Evolutionary conservation across 1,140 invertebrate genomes (phyloP).

Genomic region (Eufriesea mexicana): DNA sequence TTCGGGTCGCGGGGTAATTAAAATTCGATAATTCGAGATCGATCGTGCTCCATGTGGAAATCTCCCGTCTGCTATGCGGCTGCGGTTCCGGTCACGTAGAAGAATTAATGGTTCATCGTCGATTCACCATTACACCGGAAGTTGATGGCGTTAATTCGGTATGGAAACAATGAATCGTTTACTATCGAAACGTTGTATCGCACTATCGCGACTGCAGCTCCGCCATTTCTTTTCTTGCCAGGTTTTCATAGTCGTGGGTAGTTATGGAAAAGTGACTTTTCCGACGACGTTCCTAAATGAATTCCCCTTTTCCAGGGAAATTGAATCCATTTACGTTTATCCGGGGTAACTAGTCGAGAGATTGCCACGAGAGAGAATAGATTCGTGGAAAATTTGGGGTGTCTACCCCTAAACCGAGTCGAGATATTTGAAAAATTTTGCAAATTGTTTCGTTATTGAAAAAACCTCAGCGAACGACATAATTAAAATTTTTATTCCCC

Average conservation of each 20-base stretch:
- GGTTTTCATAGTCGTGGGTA: background rate
- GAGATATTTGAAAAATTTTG: too few species aligned
- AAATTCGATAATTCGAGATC: background rate
- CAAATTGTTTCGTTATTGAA: too few species aligned
- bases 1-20: background rate
- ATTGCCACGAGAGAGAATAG: background rate
- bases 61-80: too few species aligned
- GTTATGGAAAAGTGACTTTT: background rate
- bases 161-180: background rate
- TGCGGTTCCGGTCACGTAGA: background rate
- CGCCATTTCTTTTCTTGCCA: background rate
- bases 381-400: background rate
- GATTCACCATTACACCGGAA: background rate
- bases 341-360: background rate
- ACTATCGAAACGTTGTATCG: background rate
- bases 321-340: background rate
- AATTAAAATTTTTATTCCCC: too few species aligned
- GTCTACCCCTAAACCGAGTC: too few species aligned
- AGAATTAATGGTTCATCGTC: slow-evolving; percentile 28
- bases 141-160: slow-evolving; percentile 14
- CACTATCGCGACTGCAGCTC: background rate
- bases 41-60: background rate
- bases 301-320: background rate
- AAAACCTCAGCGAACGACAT: too few species aligned
- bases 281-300: background rate